A percentile compares a stretch with the other conserved stretches of the same genome.
Conservation (phyloP, 35 echinoderm and acorn worm genomes). For the Hemicentrotus pulcherrimus region DNA sequence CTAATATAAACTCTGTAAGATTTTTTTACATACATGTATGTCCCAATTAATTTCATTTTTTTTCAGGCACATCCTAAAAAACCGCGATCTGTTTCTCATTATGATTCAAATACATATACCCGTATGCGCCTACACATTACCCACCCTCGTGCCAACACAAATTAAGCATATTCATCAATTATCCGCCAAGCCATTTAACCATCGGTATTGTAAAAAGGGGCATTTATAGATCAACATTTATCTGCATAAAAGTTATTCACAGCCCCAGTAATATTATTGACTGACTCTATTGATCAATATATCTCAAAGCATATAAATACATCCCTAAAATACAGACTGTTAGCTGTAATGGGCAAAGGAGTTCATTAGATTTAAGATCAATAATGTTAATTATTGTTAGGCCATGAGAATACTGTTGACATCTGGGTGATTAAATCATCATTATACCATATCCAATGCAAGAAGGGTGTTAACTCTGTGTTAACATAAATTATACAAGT, state of each 20-base stretch:
- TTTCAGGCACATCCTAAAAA: too few species aligned
- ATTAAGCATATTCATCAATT: neutral
- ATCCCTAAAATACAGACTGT: neutral
- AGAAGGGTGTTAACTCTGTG: too few species aligned
- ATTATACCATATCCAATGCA: neutral
- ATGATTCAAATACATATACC: neutral
- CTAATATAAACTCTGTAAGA: too few species aligned
- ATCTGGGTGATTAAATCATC: conserved; percentile 3
- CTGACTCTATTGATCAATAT: neutral
- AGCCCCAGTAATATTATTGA: neutral
- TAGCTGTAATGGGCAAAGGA: neutral
- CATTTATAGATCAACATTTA: neutral
- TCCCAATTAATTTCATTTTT: too few species aligned
- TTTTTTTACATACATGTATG: too few species aligned
- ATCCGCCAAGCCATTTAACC: neutral
- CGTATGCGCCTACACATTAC: neutral
- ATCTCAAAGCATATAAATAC: neutral
- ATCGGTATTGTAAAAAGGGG: neutral
- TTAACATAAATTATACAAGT: too few species aligned
- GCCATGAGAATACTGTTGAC: neutral
- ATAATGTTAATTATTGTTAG: neutral
- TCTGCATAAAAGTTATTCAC: neutral
- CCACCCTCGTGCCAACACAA: neutral
- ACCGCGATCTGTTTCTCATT: neutral
- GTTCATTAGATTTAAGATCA: neutral